These are phyloP conservation scores for Margaritifera margaritifera DNA, from an alignment of 2,888 invertebrate species.

Conservation along the genomic window DNA sequence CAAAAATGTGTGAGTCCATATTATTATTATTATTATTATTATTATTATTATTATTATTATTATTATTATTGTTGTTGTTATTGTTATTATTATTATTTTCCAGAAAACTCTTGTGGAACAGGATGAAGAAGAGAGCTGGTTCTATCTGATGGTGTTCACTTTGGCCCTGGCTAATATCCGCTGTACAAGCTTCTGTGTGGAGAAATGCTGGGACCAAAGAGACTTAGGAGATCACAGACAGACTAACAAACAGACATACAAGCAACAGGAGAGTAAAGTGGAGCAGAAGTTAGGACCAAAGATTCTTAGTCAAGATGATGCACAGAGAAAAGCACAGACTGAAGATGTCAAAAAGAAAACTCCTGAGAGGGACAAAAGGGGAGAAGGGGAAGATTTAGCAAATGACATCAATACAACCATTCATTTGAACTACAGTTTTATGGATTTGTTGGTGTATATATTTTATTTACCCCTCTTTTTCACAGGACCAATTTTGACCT, in stretches of 20 bases:
- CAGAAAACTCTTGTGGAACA: slow-evolving; percentile 37
- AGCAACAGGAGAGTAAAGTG: not conserved
- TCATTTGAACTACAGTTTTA: slow-evolving; percentile 30
- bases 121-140: slow-evolving; percentile 38
- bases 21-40: not conserved
- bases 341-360: not conserved
- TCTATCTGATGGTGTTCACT: slow-evolving; percentile 77
- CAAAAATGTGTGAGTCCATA: not conserved
- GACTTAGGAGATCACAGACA: not conserved
- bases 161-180: slow-evolving; percentile 76
- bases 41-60: not conserved
- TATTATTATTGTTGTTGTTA: not conserved
- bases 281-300: not conserved
- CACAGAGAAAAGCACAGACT: not conserved
- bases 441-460: slow-evolving; percentile 81
- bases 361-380: slow-evolving; percentile 2
- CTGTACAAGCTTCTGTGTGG: slow-evolving; percentile 84
- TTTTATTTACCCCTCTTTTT: slow-evolving; percentile 89
- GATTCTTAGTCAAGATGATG: not conserved
- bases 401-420: not conserved
- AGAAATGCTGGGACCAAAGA: slow-evolving; percentile 59
- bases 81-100: slow-evolving; percentile 10
- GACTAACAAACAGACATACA: not conserved
- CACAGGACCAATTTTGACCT: slow-evolving; percentile 88
- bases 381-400: not conserved